Evolutionary conservation across 2,888 invertebrate genomes (phyloP).

Genomic region (Melieria crassipennis): DNA sequence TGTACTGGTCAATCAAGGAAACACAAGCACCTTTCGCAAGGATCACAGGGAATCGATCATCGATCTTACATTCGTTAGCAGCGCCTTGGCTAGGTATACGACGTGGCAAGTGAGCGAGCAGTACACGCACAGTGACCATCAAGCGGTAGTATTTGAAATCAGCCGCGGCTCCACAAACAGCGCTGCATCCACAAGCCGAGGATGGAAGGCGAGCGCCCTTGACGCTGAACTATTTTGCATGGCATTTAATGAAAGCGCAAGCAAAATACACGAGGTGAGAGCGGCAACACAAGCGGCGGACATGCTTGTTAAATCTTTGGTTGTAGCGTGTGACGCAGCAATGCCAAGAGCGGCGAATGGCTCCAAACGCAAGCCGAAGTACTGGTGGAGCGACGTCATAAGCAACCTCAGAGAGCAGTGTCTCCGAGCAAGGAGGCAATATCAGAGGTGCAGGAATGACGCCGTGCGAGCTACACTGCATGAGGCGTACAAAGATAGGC

Average conservation of each 20-base stretch:
- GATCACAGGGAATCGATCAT: conserved; percentile 15
- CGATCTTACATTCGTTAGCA: conserved; percentile 20
- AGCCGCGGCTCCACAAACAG: too few relatives aligned
- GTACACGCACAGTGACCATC: conserved; percentile 22
- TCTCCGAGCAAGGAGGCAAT: too few relatives aligned
- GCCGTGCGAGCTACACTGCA: too few relatives aligned
- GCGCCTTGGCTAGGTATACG: background rate
- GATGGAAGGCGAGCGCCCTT: too few relatives aligned
- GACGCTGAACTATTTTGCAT: too few relatives aligned
- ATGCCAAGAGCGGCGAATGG: background rate
- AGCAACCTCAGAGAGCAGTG: too few relatives aligned
- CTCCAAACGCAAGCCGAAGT: background rate
- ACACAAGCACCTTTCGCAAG: background rate
- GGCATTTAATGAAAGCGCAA: too few relatives aligned
- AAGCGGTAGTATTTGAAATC: conserved; percentile 15
- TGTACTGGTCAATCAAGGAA: conserved; percentile 1
- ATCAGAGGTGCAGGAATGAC: too few relatives aligned
- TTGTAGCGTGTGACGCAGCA: background rate
- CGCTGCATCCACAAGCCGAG: too few relatives aligned
- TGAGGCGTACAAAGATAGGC: background rate
- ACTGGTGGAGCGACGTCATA: too few relatives aligned
- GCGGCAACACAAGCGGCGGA: background rate
- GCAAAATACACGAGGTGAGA: background rate
- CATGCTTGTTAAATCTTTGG: too few relatives aligned
- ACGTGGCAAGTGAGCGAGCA: conserved; percentile 23